These are phyloP conservation scores for Subanguina moxae DNA, from an alignment of 1,140 invertebrate genomes.

Conservation along the genomic window DNA sequence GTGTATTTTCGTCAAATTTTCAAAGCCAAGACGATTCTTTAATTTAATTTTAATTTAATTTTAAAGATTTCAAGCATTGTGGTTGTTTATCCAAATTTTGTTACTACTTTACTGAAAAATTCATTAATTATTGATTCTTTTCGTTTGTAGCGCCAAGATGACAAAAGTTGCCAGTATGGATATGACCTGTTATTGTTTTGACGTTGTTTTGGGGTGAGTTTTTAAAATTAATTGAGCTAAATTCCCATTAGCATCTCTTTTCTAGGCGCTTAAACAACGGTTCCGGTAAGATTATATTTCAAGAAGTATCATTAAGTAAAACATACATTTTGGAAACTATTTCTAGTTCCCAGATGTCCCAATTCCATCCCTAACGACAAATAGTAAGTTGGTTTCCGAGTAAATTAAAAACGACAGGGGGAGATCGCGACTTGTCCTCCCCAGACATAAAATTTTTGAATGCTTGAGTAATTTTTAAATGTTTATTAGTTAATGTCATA, in stretches of 20 bases:
- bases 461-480: no score
- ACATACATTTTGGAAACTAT: no score
- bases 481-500: no score
- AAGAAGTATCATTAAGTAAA: slow-evolving; percentile 11
- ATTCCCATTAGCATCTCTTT: neutral
- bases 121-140: neutral
- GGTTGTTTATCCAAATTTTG: no score
- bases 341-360: slow-evolving; percentile 31
- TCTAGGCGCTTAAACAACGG: slow-evolving; percentile 5
- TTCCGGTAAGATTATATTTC: slow-evolving; percentile 6
- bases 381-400: slow-evolving; percentile 29
- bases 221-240: neutral
- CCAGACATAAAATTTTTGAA: no score
- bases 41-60: no score
- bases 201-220: slow-evolving; percentile 32
- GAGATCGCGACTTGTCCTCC: no score
- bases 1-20: no score
- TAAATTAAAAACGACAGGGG: no score
- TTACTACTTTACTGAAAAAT: no score
- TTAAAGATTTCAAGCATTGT: no score
- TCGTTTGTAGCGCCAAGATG: neutral
- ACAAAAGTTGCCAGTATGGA: slow-evolving; percentile 29
- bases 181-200: slow-evolving; percentile 53
- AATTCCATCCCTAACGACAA: slow-evolving; percentile 42
- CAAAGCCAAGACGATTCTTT: no score